Conservation (phyloP, 2,113 vertebrate species). For the Speoplatyrhinus poulsoni region DNA sequence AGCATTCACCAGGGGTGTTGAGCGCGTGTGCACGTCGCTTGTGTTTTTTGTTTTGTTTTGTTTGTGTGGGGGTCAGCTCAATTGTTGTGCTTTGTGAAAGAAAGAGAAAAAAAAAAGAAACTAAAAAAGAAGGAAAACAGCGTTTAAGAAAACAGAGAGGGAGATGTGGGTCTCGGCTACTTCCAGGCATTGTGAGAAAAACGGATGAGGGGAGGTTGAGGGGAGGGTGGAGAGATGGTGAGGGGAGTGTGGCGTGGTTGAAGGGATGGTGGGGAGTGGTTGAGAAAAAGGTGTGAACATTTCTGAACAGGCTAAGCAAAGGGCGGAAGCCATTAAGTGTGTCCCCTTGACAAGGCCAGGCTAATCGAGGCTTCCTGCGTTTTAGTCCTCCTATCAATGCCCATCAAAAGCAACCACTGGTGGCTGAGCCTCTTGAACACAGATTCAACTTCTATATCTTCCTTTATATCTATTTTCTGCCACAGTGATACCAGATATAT, state of each 20-base stretch:
- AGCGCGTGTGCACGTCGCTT: conserved; percentile 41
- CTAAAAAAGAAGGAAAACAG: conserved; percentile 66
- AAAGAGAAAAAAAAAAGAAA: conserved; percentile 28
- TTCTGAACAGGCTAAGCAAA: conserved; percentile 77
- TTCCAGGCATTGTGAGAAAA: conserved; percentile 81
- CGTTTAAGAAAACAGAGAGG: conserved; percentile 70
- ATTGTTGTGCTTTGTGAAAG: conserved; percentile 57
- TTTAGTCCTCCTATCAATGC: conserved; percentile 30
- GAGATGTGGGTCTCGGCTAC: conserved; percentile 76
- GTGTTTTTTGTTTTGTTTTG: conserved; percentile 55
- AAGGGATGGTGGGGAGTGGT: conserved; percentile 36
- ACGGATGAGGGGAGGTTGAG: conserved; percentile 63
- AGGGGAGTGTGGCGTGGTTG: neutral
- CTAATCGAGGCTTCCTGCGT: conserved; percentile 54
- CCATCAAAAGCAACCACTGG: conserved; percentile 20
- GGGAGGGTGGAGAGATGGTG: neutral
- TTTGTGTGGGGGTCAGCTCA: conserved; percentile 61
- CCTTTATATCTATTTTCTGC: too few species aligned
- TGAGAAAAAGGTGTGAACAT: conserved; percentile 80
- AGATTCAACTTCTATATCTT: too few species aligned
- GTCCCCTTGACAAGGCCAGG: conserved; percentile 61
- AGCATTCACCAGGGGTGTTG: conserved; percentile 42
- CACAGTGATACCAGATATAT: too few species aligned
- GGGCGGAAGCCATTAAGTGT: conserved; percentile 74
- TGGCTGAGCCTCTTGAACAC: neutral